Conservation (phyloP, 2,888 invertebrate genomes). For the Masnerella sp. region DNA sequence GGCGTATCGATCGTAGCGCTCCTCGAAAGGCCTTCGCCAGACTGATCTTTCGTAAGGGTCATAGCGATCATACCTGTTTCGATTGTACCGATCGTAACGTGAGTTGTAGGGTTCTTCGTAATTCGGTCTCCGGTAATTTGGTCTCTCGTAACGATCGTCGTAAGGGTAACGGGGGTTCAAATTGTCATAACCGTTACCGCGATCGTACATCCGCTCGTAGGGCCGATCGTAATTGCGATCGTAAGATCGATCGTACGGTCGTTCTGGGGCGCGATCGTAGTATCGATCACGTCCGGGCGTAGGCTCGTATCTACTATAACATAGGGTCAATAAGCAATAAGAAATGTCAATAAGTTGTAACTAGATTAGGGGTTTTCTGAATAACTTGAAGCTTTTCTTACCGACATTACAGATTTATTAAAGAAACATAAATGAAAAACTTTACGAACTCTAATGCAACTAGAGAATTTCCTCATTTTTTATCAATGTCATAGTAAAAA, state of each 20-base stretch:
- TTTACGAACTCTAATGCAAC: too few relatives aligned
- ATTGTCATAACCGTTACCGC: slow-evolving; percentile 72
- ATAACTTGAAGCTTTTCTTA: too few relatives aligned
- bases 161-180: slow-evolving; percentile 66
- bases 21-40: slow-evolving; percentile 67
- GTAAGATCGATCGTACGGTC: slow-evolving; percentile 65
- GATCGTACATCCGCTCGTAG: slow-evolving; percentile 64
- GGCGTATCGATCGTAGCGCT: slow-evolving; percentile 64
- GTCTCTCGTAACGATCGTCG: slow-evolving; percentile 66
- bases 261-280: slow-evolving; percentile 60
- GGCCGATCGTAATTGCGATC: slow-evolving; percentile 65
- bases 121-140: slow-evolving; percentile 58
- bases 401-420: too few relatives aligned
- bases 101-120: slow-evolving; percentile 64
- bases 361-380: too few relatives aligned
- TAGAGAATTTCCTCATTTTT: too few relatives aligned
- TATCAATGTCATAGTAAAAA: too few relatives aligned
- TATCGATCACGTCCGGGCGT: slow-evolving; percentile 66
- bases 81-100: slow-evolving; percentile 67
- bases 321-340: too few relatives aligned
- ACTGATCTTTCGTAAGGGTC: slow-evolving; percentile 67
- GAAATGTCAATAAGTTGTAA: too few relatives aligned
- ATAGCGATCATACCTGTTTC: slow-evolving; percentile 66
- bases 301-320: slow-evolving; percentile 68
- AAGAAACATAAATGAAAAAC: too few relatives aligned